Base-by-base conservation (phyloP, 2,113 vertebrate species). In the Pimephales promelas region DNA sequence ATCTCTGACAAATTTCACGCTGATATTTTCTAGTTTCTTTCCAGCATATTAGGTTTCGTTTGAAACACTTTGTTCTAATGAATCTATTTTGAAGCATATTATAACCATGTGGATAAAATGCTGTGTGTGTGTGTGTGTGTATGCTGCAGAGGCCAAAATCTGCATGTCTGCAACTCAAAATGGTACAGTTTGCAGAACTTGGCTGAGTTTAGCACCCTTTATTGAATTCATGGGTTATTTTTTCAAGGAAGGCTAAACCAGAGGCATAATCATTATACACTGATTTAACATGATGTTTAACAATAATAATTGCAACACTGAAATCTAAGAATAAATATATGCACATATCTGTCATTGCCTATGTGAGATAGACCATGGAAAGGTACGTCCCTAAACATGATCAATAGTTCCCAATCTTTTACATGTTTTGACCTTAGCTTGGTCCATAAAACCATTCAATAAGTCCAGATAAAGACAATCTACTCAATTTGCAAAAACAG, bases 271-370 rank as follows among this genome's bases (percentile, higher is more conserved):
- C 97, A 96, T 97, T 97, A 95, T 97, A 99, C 97, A 99, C 95
- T 97, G 96, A 97, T 97, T 96, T 96, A 97, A 98, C 96, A 97
- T 97, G 96, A 97, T 92, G 94, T 95, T 96, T 95, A 96, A 97
- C 96, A 98, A 95, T 96, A 97, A 95, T 82, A 97, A 92, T 90
- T 97, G 96, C 93, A 92, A 96, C 96, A 98, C 96, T 94, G 95
- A 96, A 99, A 97, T 96, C 97, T 97, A 97, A 98, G 96, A 98
- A 99, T 98, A 99, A 98, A 99, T 98, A 99, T 97, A 98, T 97
- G 96, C 96, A 98, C 97, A 98, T 95, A 95, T 95, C 94, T 92
- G 59, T 92, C 91, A 90, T 92, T 92, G 91, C 93, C 92, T 92
- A 91, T 94, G 89, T 94, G 94, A 95, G 94, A 95, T 94, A 94